Evolutionary conservation across 2,113 vertebrate genomes (phyloP), one percentile per base, ranked within the genome.

Genomic region (Struthio camelus): DNA sequence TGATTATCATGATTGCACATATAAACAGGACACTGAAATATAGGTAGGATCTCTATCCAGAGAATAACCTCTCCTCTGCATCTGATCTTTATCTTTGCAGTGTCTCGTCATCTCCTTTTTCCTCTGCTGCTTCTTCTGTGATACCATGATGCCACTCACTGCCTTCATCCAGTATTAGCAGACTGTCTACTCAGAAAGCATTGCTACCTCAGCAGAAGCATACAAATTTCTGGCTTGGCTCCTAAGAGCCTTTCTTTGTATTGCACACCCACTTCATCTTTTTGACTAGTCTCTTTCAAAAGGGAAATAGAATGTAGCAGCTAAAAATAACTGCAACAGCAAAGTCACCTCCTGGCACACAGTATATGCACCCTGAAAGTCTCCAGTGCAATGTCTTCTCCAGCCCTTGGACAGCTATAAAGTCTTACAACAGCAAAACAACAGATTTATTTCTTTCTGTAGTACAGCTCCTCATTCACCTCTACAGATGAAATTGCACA

Each of bases 101-200:
- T 34, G 20, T 40, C 32, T 80, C 27, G 81, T 32, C 54, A 71
- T 58, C 77, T 84, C 13, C 0, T 17, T 8, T 32, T 54, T 54
- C 13, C 38, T 75, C 71, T 75, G 38, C 79, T 95, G 59, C 72
- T 86, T 0, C 27, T 93, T 91, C 69, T 53, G 87, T 67, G 80
- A 36, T 97, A 94, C 91, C 85, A 91, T 4, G 0, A 59, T 96
- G 95, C 97, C 96, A 88, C 97, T 93, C 87, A 25, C 95, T 91
- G 94, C 89, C 87, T 78, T 2, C 82, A 95, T 34, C 28, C 91
- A 78, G 97, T 80, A 97, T 34, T 87, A 89, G 54, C 97, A 96
- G 87, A 58, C 17, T 87, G 84, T 71, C 83, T 85, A 61, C 75
- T 75, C 5, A 0, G 44, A 64, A 80, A 91, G 28, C 12, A 23